phyloP scores from a whole-genome alignment of 2,113 vertebrate species.

The Vidua chalybeata region DNA sequence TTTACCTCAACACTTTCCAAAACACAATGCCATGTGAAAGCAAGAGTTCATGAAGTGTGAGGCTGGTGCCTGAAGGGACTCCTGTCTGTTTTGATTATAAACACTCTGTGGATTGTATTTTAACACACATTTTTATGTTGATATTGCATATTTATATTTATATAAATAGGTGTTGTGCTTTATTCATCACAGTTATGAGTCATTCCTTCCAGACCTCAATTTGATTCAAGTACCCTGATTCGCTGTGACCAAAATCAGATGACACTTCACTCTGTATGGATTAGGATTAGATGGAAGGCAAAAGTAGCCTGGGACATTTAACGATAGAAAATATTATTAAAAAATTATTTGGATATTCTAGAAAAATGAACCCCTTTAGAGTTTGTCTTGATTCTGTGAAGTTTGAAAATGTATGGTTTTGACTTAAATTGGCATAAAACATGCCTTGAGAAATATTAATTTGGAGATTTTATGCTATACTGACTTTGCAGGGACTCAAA shows the following conservation, averaged over 20 bases:
- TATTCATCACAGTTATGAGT: background rate
- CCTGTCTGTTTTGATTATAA: background rate
- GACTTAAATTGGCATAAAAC: background rate
- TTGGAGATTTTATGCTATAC: background rate
- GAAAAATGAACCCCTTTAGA: background rate
- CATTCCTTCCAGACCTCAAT: background rate
- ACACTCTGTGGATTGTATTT: background rate
- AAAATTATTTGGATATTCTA: background rate
- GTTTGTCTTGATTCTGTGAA: background rate
- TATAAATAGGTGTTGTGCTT: background rate
- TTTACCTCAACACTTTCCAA: conserved; percentile 8
- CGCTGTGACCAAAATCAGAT: background rate
- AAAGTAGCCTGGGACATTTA: background rate
- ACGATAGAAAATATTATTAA: background rate
- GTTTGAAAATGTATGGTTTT: background rate
- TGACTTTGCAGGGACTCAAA: background rate
- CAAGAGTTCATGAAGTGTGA: background rate
- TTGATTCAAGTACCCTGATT: background rate
- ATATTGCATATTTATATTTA: background rate
- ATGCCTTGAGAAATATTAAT: background rate
- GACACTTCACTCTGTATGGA: background rate
- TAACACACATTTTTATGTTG: background rate
- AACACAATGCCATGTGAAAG: background rate
- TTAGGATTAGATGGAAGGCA: background rate
- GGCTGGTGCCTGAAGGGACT: background rate